Conservation (phyloP, 2,888 invertebrate genomes). For the Nipponacmea schrenckii region DNA sequence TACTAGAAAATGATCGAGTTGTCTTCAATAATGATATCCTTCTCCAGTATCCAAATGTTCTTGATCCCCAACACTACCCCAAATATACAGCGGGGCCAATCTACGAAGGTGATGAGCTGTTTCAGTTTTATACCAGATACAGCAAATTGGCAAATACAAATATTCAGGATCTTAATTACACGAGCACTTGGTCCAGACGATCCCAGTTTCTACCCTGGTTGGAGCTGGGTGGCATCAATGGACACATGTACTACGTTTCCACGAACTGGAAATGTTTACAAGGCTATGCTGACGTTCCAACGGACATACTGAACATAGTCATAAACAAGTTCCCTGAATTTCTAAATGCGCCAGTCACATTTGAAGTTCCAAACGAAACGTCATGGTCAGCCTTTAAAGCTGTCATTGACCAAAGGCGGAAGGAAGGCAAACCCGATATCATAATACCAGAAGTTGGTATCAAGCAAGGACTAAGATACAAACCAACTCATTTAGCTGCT, state of each 20-base stretch:
- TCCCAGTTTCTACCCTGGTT: slow-evolving; percentile 43
- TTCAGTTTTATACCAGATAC: slow-evolving; percentile 32
- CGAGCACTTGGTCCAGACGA: slow-evolving; percentile 37
- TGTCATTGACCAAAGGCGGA: slow-evolving; percentile 35
- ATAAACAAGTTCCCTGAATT: slow-evolving; percentile 31
- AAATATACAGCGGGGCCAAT: slow-evolving; percentile 36
- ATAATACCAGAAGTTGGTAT: slow-evolving; percentile 35
- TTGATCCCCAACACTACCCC: slow-evolving; percentile 32
- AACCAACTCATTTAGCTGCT: slow-evolving; percentile 27
- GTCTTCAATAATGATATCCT: slow-evolving; percentile 34
- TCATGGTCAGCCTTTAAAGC: slow-evolving; percentile 42
- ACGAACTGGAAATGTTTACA: slow-evolving; percentile 36
- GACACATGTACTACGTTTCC: slow-evolving; percentile 35
- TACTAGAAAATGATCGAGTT: slow-evolving; percentile 12
- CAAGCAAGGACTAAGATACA: slow-evolving; percentile 11
- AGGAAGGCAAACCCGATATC: slow-evolving; percentile 33
- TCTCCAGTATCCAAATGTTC: slow-evolving; percentile 37
- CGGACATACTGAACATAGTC: slow-evolving; percentile 35
- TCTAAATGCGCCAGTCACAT: slow-evolving; percentile 30
- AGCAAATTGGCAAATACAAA: slow-evolving; percentile 19
- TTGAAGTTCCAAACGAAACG: slow-evolving; percentile 39
- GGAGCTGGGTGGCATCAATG: slow-evolving; percentile 35
- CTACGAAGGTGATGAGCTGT: slow-evolving; percentile 36
- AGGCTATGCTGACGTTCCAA: slow-evolving; percentile 32
- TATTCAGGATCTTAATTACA: slow-evolving; percentile 23